phyloP scores from a whole-genome alignment of 2,113 vertebrate species.

The Mola mola region DNA sequence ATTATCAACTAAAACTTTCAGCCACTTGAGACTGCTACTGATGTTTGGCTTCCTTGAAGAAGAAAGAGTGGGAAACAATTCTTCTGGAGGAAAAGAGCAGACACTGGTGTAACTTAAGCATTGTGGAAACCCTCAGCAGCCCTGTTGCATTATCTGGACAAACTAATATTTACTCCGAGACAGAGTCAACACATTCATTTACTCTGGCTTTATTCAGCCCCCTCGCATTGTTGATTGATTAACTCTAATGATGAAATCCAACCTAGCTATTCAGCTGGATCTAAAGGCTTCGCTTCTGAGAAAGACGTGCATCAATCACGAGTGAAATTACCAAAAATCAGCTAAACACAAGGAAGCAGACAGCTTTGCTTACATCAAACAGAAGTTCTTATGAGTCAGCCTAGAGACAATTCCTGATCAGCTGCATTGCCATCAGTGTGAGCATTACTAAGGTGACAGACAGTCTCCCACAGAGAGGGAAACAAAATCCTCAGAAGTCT shows the following conservation, averaged over 20 bases:
- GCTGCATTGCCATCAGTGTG: constrained; percentile 40
- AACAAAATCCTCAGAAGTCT: constrained; percentile 60
- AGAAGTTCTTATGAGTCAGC: neutral
- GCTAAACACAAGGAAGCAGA: neutral
- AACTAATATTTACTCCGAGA: constrained; percentile 79
- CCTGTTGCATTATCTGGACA: constrained; percentile 74
- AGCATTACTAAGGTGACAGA: constrained; percentile 36
- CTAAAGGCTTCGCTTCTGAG: constrained; percentile 52
- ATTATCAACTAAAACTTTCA: constrained; percentile 79
- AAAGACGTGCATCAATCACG: constrained; percentile 40
- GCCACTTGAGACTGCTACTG: constrained; percentile 79
- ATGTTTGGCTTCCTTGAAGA: constrained; percentile 76
- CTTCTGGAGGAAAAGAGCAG: constrained; percentile 52
- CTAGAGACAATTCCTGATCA: constrained; percentile 40
- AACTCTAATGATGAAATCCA: constrained; percentile 73
- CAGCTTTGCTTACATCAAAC: neutral
- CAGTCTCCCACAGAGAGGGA: constrained; percentile 58
- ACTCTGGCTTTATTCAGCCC: constrained; percentile 65
- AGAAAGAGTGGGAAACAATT: constrained; percentile 72
- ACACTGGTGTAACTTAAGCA: constrained; percentile 72
- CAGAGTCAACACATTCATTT: constrained; percentile 70
- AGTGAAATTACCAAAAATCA: constrained; percentile 47
- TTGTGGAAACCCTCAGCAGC: constrained; percentile 69
- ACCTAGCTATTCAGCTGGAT: constrained; percentile 63
- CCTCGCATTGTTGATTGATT: constrained; percentile 78